Evolutionary conservation across 2,888 invertebrate species (phyloP).

Genomic region (Athripsodes cinereus): DNA sequence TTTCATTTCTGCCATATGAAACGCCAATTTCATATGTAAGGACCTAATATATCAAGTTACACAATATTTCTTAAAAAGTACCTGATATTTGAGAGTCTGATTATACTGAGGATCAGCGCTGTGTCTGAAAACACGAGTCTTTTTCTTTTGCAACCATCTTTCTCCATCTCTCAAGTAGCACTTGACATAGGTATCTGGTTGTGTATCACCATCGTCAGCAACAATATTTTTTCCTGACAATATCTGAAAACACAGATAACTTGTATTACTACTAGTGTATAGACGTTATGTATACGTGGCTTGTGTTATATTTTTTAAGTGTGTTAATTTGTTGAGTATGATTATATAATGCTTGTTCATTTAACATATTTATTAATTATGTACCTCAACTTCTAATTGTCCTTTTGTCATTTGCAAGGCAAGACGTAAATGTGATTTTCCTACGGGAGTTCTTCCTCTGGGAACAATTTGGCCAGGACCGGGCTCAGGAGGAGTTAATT

Average conservation of each 20-base stretch:
- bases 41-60: too few relatives aligned
- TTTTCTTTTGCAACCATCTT: slow-evolving; percentile 84
- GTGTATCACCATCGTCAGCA: slow-evolving; percentile 63
- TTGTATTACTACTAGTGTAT: too few relatives aligned
- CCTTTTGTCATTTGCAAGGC: slow-evolving; percentile 88
- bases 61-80: too few relatives aligned
- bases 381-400: slow-evolving; percentile 79
- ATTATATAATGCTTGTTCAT: too few relatives aligned
- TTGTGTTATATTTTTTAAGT: too few relatives aligned
- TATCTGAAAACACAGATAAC: slow-evolving; percentile 45
- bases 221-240: slow-evolving; percentile 65
- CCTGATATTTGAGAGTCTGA: slow-evolving; percentile 82
- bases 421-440: slow-evolving; percentile 78
- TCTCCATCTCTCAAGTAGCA: slow-evolving; percentile 87
- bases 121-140: slow-evolving; percentile 78
- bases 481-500: slow-evolving; percentile 51
- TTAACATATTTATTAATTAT: too few relatives aligned
- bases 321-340: too few relatives aligned
- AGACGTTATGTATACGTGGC: too few relatives aligned
- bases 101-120: slow-evolving; percentile 80
- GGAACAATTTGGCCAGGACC: slow-evolving; percentile 81
- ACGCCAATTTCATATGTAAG: too few relatives aligned
- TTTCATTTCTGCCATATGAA: too few relatives aligned
- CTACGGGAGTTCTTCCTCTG: slow-evolving; percentile 62
- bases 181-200: slow-evolving; percentile 88